phyloP scores from a whole-genome alignment of 2,888 invertebrate species.

The Emmelina monodactyla region DNA sequence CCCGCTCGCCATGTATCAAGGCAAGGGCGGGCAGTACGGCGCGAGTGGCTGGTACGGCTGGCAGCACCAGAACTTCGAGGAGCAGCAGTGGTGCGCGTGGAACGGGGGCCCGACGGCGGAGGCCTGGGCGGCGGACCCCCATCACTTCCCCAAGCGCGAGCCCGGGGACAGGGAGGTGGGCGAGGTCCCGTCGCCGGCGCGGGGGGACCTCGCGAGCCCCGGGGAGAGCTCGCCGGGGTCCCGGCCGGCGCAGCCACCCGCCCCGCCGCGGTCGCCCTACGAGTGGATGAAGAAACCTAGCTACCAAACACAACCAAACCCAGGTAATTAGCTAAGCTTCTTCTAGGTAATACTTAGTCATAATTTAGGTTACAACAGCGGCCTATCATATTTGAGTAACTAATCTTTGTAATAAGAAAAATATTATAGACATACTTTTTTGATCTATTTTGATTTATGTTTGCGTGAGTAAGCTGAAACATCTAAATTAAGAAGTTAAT shows the following conservation, averaged over 20 bases:
- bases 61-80: constrained; percentile 62
- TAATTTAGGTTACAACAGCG: no score
- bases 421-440: no score
- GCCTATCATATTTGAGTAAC: no score
- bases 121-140: constrained; percentile 56
- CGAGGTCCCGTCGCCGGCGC: constrained; percentile 53
- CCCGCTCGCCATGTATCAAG: constrained; percentile 73
- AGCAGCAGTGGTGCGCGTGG: constrained; percentile 67
- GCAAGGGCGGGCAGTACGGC: constrained; percentile 65
- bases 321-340: constrained; percentile 66
- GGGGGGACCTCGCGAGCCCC: constrained; percentile 65
- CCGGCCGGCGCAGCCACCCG: constrained; percentile 64
- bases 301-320: constrained; percentile 84
- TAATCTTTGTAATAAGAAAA: no score
- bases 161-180: constrained; percentile 49
- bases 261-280: constrained; percentile 81
- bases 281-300: constrained; percentile 94
- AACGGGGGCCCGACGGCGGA: constrained; percentile 56
- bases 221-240: constrained; percentile 62
- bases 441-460: no score
- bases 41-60: constrained; percentile 57
- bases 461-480: no score
- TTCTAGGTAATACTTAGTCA: no score
- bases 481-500: no score
- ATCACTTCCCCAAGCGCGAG: constrained; percentile 52